Conservation (phyloP, 2,888 invertebrate genomes). For the Carabus problematicus region DNA sequence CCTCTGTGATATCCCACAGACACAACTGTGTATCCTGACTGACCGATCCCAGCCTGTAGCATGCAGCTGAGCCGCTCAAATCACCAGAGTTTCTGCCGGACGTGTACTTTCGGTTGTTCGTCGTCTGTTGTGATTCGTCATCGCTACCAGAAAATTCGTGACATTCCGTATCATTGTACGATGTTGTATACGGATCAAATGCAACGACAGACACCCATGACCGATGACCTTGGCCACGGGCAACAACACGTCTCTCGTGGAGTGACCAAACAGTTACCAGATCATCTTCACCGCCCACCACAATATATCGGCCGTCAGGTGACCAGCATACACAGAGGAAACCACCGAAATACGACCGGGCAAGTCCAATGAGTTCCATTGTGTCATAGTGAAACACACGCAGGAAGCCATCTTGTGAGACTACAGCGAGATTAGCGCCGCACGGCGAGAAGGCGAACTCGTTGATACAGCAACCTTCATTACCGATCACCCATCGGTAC, state of each 20-base stretch:
- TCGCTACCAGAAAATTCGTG: slow-evolving; percentile 65
- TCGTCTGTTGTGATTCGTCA: slow-evolving; percentile 61
- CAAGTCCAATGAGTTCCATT: slow-evolving; percentile 93
- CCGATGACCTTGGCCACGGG: slow-evolving; percentile 96
- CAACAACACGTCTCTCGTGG: slow-evolving; percentile 89
- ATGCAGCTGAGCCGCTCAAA: slow-evolving; percentile 61
- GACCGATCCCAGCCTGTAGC: slow-evolving; percentile 90
- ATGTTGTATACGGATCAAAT: slow-evolving; percentile 87
- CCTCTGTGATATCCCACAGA: slow-evolving; percentile 98
- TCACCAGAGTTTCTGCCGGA: slow-evolving; percentile 47
- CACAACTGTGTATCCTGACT: slow-evolving; percentile 98
- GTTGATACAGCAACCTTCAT: slow-evolving; percentile 85
- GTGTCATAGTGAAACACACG: slow-evolving; percentile 96
- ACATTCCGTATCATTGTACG: slow-evolving; percentile 69
- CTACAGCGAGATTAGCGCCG: slow-evolving; percentile 90
- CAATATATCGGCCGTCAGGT: slow-evolving; percentile 93
- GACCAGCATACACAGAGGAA: slow-evolving; percentile 98
- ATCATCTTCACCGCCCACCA: slow-evolving; percentile 98
- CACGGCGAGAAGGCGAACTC: slow-evolving; percentile 98
- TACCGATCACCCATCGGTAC: slow-evolving; percentile 88
- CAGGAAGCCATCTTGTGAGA: slow-evolving; percentile 93
- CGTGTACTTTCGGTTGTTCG: slow-evolving; percentile 49
- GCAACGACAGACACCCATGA: slow-evolving; percentile 98
- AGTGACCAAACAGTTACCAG: slow-evolving; percentile 97
- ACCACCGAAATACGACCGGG: slow-evolving; percentile 97